These are phyloP conservation scores for Alca torda DNA, from an alignment of 2,797 vertebrate genomes.

Conservation along the genomic window DNA sequence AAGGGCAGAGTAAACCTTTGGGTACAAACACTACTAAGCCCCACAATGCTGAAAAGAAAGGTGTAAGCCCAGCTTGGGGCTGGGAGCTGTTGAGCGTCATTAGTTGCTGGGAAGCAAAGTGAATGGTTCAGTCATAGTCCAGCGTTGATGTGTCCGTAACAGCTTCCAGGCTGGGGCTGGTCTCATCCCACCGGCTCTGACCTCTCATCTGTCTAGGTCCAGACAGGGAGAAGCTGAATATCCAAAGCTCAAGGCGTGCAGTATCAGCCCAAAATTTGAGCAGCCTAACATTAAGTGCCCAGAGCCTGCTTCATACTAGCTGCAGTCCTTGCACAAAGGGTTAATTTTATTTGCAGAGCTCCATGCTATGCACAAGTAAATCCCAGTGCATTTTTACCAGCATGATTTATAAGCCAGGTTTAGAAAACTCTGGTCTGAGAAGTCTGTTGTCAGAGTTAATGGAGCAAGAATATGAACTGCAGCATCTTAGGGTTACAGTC, in stretches of 20 bases:
- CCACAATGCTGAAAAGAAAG: neutral
- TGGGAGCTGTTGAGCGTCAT: neutral
- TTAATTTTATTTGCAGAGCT: slow-evolving; percentile 1
- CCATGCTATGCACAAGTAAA: neutral
- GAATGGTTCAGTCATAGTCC: neutral
- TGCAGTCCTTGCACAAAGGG: neutral
- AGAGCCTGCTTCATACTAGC: neutral
- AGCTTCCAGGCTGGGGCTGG: neutral
- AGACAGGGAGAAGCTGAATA: neutral
- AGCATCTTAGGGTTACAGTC: slow-evolving; percentile 2
- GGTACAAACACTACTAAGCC: neutral
- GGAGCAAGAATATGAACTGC: slow-evolving; percentile 28
- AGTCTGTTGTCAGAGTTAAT: slow-evolving; percentile 38
- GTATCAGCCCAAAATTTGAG: neutral
- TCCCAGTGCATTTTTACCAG: neutral
- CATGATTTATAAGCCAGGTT: slow-evolving; percentile 10
- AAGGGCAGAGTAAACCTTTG: neutral
- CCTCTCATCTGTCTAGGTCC: neutral
- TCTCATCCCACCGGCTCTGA: neutral
- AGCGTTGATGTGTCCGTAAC: neutral
- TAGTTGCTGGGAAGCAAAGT: neutral
- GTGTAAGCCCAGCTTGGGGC: neutral
- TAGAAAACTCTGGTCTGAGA: slow-evolving; percentile 30
- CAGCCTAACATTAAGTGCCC: neutral
- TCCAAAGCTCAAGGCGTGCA: neutral